Conservation (phyloP, 2,113 vertebrate genomes). For the Malurus cyaneus region DNA sequence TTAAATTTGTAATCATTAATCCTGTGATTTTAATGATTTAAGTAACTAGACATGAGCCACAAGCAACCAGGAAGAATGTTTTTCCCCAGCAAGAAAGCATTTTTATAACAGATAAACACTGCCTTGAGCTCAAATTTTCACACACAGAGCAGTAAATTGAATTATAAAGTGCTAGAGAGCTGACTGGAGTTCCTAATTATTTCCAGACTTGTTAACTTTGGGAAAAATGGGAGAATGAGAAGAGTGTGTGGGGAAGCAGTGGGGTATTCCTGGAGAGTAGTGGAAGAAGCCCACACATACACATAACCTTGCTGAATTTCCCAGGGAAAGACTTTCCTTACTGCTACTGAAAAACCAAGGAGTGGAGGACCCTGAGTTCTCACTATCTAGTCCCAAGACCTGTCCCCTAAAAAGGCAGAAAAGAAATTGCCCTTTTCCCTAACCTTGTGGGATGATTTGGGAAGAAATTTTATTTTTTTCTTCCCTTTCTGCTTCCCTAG, state of each 20-base stretch:
- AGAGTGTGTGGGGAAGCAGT: not conserved
- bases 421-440: not conserved
- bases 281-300: not conserved
- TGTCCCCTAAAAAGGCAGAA: not conserved
- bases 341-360: not conserved
- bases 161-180: slow-evolving; percentile 35
- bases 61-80: not conserved
- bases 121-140: slow-evolving; percentile 55
- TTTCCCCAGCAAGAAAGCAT: not conserved
- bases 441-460: not conserved
- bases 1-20: not conserved
- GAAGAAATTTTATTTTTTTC: not conserved
- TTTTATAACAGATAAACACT: slow-evolving; percentile 40
- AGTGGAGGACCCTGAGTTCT: not conserved
- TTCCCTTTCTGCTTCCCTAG: not conserved
- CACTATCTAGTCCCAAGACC: not conserved
- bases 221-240: not conserved
- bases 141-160: slow-evolving; percentile 51
- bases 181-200: slow-evolving; percentile 51
- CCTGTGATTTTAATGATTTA: not conserved
- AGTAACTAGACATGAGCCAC: slow-evolving; percentile 2
- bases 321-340: not conserved
- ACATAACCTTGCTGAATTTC: not conserved
- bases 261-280: not conserved
- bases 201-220: slow-evolving; percentile 50